Evolutionary conservation across 2,113 vertebrate genomes (phyloP), one percentile per base, ranked within the genome.

Genomic region (Gymnarchus niloticus): DNA sequence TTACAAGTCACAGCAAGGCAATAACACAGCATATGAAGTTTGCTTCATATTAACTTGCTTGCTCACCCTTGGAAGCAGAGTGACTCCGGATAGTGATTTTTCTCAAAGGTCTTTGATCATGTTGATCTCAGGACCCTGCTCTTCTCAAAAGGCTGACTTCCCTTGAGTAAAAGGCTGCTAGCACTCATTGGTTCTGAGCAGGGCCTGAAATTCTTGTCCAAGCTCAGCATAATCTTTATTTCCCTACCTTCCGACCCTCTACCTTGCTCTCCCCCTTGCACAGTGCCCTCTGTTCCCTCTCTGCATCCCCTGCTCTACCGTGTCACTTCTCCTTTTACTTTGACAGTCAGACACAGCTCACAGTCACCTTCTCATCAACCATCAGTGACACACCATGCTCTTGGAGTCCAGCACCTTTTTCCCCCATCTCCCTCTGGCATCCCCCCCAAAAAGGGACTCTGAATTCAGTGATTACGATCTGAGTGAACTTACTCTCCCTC

Each of bases 381-480:
- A 25, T 84, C 23, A 7, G 83, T 49, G n/a, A 2, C 5, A n/a
- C 21, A 73, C n/a, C 59, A 52, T 51, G 56, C 56, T 84, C 56
- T 8, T 41, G 41, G 37, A 9, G 6, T 21, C 73, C 52, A 1
- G 2, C 78, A 23, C 41, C n/a, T 19, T 4, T 81, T 23, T 9
- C 3, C 83, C 23, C 49, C 28, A 25, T 23, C 7, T 48, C 41
- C 1, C 33, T 44, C 6, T 19, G 44, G 65, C 85, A 78, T 23
- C 25, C 10, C 48, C 56, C 52, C 33, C 33, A 73, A 46, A 21
- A 65, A 82, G 37, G 52, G 44, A 83, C 65, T 51, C 23, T 65
- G 56, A 86, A 86, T 84, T 14, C 48, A n/a, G 76, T 44, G 83
- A 81, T 86, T 84, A 88, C 51, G 87, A 86, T 85, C 87, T 44